Percentiles rank a stretch among this genome's conserved stretches.
Evolutionary conservation across 2,113 vertebrate genomes (phyloP).

Genomic region (Callochromis pleurospilus): DNA sequence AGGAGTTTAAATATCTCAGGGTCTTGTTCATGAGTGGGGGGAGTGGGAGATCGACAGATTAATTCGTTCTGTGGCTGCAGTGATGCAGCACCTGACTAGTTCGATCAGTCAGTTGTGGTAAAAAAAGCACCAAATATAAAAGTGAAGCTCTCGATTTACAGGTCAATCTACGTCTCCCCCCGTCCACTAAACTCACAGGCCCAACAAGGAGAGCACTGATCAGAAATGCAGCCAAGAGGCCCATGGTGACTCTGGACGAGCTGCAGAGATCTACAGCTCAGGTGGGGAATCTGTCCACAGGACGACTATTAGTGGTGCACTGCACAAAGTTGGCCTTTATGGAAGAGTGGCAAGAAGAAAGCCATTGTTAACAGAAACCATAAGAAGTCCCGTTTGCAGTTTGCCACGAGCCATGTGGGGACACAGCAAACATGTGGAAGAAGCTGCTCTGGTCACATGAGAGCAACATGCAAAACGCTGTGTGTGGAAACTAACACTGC

Average conservation of each 20-base stretch:
- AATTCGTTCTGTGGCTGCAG: background rate
- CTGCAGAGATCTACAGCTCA: background rate
- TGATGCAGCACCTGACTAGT: background rate
- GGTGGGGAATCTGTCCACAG: fast-evolving
- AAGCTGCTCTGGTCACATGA: too few species aligned
- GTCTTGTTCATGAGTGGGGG: background rate
- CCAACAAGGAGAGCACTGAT: fast-evolving
- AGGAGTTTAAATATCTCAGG: background rate
- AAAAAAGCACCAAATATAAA: background rate
- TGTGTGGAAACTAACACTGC: too few species aligned
- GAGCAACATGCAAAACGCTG: fast-evolving
- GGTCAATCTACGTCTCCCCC: background rate
- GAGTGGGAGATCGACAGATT: background rate
- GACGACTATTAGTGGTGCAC: fast-evolving
- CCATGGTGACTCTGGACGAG: background rate
- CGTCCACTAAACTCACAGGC: background rate
- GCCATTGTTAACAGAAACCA: too few species aligned
- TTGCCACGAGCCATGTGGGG: too few species aligned
- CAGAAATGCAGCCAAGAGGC: background rate
- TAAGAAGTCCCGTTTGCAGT: fast-evolving
- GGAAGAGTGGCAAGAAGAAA: too few species aligned
- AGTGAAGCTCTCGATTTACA: background rate
- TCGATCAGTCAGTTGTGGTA: background rate
- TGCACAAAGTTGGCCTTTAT: too few species aligned
- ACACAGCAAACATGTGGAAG: too few species aligned